phyloP scores from a whole-genome alignment of 2,888 invertebrate species.

The Pseudococcus jackbeardsleyi region DNA sequence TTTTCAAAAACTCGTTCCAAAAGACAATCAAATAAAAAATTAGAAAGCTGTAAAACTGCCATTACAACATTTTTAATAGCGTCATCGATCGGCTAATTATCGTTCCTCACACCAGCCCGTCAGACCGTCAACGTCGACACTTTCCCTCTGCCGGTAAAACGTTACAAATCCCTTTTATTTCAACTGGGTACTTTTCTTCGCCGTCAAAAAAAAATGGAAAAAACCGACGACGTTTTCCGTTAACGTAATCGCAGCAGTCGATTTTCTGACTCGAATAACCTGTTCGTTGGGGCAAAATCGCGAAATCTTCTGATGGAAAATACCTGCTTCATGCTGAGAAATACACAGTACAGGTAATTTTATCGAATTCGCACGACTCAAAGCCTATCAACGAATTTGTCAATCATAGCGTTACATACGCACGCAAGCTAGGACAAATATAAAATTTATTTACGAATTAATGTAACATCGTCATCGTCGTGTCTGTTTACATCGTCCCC shows the following conservation, averaged over 20 bases:
- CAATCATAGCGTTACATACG: background rate
- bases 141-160: background rate
- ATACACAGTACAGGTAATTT: background rate
- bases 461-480: background rate
- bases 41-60: conserved; percentile 38
- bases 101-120: background rate
- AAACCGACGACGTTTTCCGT: background rate
- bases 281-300: background rate
- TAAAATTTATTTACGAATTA: background rate
- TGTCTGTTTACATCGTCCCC: background rate
- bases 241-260: background rate
- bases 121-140: background rate
- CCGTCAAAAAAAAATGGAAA: background rate
- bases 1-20: background rate
- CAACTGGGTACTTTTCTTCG: background rate
- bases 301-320: background rate
- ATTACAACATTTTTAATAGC: conserved; percentile 37
- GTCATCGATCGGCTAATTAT: conserved; percentile 24
- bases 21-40: conserved; percentile 45
- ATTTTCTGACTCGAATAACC: background rate
- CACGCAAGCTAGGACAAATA: background rate
- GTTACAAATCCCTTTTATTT: background rate
- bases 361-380: background rate
- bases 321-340: background rate
- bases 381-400: background rate